These are phyloP conservation scores for Felis chaus DNA, from an alignment of 2,113 vertebrate species.

Conservation along the genomic window DNA sequence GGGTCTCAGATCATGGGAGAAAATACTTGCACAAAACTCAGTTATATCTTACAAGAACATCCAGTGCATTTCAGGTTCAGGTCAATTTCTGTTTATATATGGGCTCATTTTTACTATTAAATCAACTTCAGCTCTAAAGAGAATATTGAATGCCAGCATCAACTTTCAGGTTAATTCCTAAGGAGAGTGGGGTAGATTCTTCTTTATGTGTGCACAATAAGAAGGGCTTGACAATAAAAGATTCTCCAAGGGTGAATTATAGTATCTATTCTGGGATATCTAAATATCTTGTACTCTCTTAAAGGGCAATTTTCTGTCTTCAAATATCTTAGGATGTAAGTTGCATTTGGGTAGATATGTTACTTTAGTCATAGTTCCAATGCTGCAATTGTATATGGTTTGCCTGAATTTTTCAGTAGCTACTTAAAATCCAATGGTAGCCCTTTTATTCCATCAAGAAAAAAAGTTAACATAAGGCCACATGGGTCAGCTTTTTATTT, in stretches of 20 bases:
- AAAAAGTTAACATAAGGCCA: not conserved
- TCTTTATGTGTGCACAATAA: not conserved
- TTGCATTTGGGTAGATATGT: not conserved
- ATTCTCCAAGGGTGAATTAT: not conserved
- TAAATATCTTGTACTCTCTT: not conserved
- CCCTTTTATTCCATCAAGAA: not conserved
- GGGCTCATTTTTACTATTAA: not conserved
- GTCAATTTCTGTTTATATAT: not conserved
- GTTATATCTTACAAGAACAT: not conserved
- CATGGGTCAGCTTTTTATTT: not conserved
- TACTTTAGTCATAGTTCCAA: not conserved
- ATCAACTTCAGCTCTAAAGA: not conserved
- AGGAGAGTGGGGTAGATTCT: not conserved
- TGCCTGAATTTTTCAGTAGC: not conserved
- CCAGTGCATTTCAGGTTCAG: not conserved
- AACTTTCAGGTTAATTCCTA: not conserved
- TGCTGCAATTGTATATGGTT: not conserved
- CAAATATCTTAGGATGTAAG: not conserved
- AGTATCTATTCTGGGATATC: not conserved
- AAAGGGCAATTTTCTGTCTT: not conserved
- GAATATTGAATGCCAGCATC: not conserved
- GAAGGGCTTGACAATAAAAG: not conserved
- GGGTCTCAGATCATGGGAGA: not conserved
- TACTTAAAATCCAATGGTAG: slow-evolving; percentile 17
- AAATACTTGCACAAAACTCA: not conserved